Evolutionary conservation across 1,140 invertebrate species (phyloP).

Genomic region (Leptinotarsa lineolata): DNA sequence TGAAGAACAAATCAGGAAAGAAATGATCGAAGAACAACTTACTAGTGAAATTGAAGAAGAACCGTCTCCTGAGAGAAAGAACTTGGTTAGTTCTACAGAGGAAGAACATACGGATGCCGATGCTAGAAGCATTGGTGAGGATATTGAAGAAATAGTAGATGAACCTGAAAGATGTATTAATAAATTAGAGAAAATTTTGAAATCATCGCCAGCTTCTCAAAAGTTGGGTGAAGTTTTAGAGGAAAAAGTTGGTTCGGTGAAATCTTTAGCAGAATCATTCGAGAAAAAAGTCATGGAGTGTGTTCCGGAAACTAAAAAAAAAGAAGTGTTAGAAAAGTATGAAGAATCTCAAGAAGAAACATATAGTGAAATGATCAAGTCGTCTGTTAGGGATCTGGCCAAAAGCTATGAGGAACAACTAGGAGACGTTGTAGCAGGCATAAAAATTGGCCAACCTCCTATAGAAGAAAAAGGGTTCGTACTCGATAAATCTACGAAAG

Average conservation of each 20-base stretch:
- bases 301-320: neutral
- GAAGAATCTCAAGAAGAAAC: conserved; percentile 14
- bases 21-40: conserved; percentile 59
- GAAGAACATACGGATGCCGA: conserved; percentile 29
- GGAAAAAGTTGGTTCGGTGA: conserved; percentile 1
- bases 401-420: conserved; percentile 40
- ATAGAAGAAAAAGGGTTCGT: conserved; percentile 14
- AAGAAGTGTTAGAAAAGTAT: neutral
- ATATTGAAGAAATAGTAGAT: conserved; percentile 34
- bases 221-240: conserved; percentile 20
- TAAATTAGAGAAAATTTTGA: conserved; percentile 19
- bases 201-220: conserved; percentile 3
- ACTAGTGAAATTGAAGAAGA: conserved; percentile 59
- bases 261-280: neutral
- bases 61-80: conserved; percentile 58
- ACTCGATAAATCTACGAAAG: conserved; percentile 7
- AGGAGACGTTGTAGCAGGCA: conserved; percentile 24
- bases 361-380: conserved; percentile 5
- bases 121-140: conserved; percentile 43
- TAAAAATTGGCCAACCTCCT: conserved; percentile 22
- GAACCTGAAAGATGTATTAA: conserved; percentile 25
- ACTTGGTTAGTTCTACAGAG: conserved; percentile 39
- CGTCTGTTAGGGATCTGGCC: conserved; percentile 39
- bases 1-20: conserved; percentile 60
- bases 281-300: conserved; percentile 1